Evolutionary conservation across 2,888 invertebrate genomes (phyloP), one percentile per base, ranked within the genome.

Genomic region (Drosophila merina): DNA sequence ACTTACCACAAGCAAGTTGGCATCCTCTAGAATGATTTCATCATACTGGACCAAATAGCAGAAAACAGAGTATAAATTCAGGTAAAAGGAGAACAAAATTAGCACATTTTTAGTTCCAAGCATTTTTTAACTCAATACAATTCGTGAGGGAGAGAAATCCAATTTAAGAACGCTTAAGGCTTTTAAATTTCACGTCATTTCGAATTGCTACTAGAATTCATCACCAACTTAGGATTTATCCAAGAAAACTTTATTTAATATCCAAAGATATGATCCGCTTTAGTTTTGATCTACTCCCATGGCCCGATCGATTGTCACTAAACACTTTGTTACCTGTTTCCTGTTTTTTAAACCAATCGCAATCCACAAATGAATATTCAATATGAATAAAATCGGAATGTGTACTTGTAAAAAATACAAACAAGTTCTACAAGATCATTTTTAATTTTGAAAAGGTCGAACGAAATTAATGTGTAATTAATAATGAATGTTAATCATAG

Each of bases 21-120:
- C 52, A 60, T 79, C 79, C 45, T 79, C 76, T 2, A 51, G 26
- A 6, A 79, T 36, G 2, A 10, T 20, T n/a, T 48, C 28, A 14
- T 60, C 45, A 5, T 47, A 36, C 26, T 5, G 8, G 4, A 71
- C n/a, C 10, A 70, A 31, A 6, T 33, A 20, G 9, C 33, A 1
- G 1, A 20, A 8, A 14, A 10, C 8, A 0, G 30, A 7, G 8
- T 45, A 6, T n/a, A 12, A 28, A 14, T 25, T 10, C 28, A 67
- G 7, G 1, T 20, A n/a, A 74, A 7, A 1, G 58, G 7, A 9
- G 26, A 5, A 28, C 0, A 14, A 7, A 36, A 36, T 6, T 12
- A n/a, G 0, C n/a, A 36, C n/a, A 12, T n/a, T n/a, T 36, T 36
- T 36, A n/a, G n/a, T 36, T 36, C n/a, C 36, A 12, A 36, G 36